A percentile compares a stretch with the other conserved stretches of the same genome.
Conservation (phyloP, 2,888 invertebrate species). For the Morpho achilles region DNA sequence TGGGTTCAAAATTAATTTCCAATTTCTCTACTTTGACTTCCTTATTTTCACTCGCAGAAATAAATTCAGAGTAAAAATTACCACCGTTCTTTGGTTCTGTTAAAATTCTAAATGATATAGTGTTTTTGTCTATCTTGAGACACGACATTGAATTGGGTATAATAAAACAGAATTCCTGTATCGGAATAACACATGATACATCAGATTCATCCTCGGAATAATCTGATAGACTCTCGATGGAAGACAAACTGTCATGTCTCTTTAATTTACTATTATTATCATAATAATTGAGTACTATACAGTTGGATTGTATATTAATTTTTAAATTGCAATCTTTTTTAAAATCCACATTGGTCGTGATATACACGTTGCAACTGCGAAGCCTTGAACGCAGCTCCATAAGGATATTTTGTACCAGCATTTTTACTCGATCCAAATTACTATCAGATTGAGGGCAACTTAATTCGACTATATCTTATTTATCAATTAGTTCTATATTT, state of each 20-base stretch:
- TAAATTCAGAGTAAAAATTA: conserved; percentile 66
- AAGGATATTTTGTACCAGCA: conserved; percentile 74
- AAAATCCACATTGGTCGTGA: conserved; percentile 67
- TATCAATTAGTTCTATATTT: conserved; percentile 50
- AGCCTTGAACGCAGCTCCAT: conserved; percentile 80
- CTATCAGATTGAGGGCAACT: conserved; percentile 3
- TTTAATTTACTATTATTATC: conserved; percentile 46
- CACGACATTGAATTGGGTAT: conserved; percentile 75
- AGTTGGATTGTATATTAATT: conserved; percentile 66
- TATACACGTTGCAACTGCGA: conserved; percentile 80
- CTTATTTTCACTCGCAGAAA: conserved; percentile 40
- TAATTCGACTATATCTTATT: conserved; percentile 36
- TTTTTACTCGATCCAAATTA: conserved; percentile 32
- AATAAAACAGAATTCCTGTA: conserved; percentile 62
- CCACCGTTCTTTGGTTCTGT: conserved; percentile 68
- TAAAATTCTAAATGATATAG: conserved; percentile 68
- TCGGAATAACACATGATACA: conserved; percentile 51
- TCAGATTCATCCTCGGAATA: conserved; percentile 62
- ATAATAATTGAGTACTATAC: conserved; percentile 66
- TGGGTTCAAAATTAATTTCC: conserved; percentile 49
- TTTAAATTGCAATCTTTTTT: conserved; percentile 65
- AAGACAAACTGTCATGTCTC: conserved; percentile 64
- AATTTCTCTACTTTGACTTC: conserved; percentile 39
- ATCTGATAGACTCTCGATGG: conserved; percentile 70
- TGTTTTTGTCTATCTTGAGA: conserved; percentile 65